A percentile compares a stretch with the other conserved stretches of the same genome.
phyloP scores from a whole-genome alignment of 2,888 invertebrate species.

The Nipponacmea schrenckii region DNA sequence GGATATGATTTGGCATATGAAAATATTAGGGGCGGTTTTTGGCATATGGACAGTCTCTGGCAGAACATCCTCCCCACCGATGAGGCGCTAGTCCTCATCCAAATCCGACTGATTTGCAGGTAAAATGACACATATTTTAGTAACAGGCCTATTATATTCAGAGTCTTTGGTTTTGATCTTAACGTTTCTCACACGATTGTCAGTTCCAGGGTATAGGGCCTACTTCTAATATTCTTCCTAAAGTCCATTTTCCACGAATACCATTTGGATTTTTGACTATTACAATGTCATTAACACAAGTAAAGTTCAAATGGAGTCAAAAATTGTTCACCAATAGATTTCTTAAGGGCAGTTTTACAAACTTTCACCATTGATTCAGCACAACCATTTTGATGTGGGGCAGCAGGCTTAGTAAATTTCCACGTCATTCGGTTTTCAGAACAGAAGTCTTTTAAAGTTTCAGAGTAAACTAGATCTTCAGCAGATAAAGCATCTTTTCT shows the following conservation, averaged over 20 bases:
- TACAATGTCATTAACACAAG: not conserved
- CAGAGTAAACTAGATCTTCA: not conserved
- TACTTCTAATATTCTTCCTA: not conserved
- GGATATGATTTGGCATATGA: too few relatives aligned
- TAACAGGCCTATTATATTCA: too few relatives aligned
- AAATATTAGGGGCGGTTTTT: too few relatives aligned
- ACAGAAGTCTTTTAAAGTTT: not conserved
- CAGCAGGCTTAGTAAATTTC: not conserved
- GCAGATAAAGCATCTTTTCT: not conserved
- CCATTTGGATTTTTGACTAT: not conserved
- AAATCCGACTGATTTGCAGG: too few relatives aligned
- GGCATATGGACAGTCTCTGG: too few relatives aligned
- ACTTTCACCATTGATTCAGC: constrained; percentile 1
- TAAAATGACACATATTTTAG: too few relatives aligned
- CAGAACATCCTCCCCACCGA: too few relatives aligned
- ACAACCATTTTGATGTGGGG: constrained; percentile 1
- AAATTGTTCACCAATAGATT: not conserved
- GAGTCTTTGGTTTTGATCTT: too few relatives aligned
- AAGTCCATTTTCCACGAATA: constrained; percentile 1
- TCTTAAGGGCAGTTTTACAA: not conserved
- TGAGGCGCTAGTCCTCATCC: too few relatives aligned
- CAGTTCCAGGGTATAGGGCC: not conserved
- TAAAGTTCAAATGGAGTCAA: not conserved
- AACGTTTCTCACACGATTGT: not conserved
- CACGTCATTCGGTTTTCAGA: not conserved